Percentiles rank a stretch among this genome's conserved stretches.
These are phyloP conservation scores for Mechanitis mazaeus DNA, from an alignment of 2,888 invertebrate species.

Conservation along the genomic window DNA sequence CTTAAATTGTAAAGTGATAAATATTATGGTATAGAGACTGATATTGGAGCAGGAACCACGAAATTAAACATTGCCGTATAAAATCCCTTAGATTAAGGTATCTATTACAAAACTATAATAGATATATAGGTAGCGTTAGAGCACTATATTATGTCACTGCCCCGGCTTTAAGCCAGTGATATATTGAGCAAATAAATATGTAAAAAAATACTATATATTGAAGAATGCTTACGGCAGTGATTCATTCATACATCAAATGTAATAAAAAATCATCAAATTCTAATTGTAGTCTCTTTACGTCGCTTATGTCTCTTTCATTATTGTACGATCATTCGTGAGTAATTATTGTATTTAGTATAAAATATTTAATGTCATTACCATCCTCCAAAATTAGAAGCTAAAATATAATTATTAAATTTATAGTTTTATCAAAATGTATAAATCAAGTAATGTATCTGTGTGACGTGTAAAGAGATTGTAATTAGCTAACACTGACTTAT, in stretches of 20 bases:
- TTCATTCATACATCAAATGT: slow-evolving; percentile 4
- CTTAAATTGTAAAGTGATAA: background rate
- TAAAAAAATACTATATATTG: slow-evolving; percentile 8
- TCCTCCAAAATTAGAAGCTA: too few relatives aligned
- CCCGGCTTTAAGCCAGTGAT: slow-evolving; percentile 51
- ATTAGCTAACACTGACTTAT: background rate
- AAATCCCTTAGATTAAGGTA: slow-evolving; percentile 14
- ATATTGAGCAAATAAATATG: slow-evolving; percentile 25
- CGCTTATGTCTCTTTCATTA: too few relatives aligned
- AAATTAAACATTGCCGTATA: slow-evolving; percentile 6
- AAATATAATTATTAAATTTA: too few relatives aligned
- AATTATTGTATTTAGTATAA: too few relatives aligned
- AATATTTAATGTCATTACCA: too few relatives aligned
- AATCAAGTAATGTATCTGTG: background rate
- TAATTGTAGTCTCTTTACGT: slow-evolving; percentile 6
- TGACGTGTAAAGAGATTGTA: slow-evolving; percentile 2
- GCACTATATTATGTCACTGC: slow-evolving; percentile 38
- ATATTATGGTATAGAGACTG: slow-evolving; percentile 16
- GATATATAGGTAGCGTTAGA: slow-evolving; percentile 11
- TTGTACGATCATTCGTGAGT: too few relatives aligned
- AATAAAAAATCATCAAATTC: background rate
- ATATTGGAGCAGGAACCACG: slow-evolving; percentile 11
- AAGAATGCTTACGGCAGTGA: slow-evolving; percentile 10
- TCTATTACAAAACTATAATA: slow-evolving; percentile 12
- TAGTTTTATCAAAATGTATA: background rate